Conservation (phyloP, 2,113 vertebrate species). For the Ursus arctos region DNA sequence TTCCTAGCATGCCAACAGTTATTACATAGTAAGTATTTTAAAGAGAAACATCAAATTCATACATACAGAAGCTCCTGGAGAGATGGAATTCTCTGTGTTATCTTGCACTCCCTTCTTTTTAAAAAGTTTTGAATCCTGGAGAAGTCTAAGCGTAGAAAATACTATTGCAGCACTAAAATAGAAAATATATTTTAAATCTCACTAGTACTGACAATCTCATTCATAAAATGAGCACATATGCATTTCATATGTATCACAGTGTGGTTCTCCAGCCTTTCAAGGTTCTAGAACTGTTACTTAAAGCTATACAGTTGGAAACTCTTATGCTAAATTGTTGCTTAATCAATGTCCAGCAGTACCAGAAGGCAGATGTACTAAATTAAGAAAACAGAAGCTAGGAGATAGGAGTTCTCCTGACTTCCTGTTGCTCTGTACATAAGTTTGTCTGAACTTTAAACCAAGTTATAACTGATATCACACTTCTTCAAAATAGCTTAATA, state of each 20-base stretch:
- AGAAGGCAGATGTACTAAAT: background rate
- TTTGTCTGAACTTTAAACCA: background rate
- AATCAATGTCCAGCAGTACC: background rate
- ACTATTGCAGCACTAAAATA: slow-evolving; percentile 90
- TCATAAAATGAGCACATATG: slow-evolving; percentile 22
- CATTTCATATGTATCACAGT: background rate
- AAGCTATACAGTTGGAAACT: background rate
- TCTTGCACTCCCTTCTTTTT: slow-evolving; percentile 36
- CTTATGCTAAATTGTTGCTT: background rate
- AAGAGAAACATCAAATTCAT: slow-evolving; percentile 37
- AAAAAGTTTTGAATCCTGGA: slow-evolving; percentile 90
- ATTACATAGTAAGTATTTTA: background rate
- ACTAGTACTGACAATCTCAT: background rate
- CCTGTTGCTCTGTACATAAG: background rate
- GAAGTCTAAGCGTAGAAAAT: slow-evolving; percentile 90
- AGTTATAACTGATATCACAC: background rate
- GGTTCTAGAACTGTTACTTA: background rate
- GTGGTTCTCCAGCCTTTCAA: background rate
- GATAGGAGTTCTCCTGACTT: background rate
- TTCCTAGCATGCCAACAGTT: background rate
- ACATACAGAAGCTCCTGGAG: slow-evolving; percentile 75
- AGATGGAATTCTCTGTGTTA: slow-evolving; percentile 46
- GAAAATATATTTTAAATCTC: slow-evolving; percentile 30
- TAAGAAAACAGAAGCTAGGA: background rate
- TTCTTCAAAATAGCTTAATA: slow-evolving; percentile 34